Base-by-base conservation (phyloP, 2,797 vertebrate genomes). In the Sebastes cheni region DNA sequence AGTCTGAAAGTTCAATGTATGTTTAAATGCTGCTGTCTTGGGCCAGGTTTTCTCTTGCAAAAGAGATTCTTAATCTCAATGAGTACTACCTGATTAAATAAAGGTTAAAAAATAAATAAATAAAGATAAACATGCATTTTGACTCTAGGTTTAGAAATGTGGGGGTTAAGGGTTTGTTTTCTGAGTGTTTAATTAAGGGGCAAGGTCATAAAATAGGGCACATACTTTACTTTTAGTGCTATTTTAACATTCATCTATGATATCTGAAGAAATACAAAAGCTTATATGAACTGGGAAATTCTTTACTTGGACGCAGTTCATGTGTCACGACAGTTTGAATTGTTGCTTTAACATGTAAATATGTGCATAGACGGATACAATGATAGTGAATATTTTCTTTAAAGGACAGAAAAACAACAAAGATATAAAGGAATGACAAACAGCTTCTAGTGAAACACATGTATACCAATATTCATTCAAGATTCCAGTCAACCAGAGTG, bases 401-500 rank as follows among this genome's bases (percentile, higher is more conserved):
- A 64, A 77, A 42, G 60, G 50, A 84, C 22, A 88, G 73, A 30
- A 74, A 79, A 88, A 73, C 87, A 74, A 87, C 72, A 84, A 34
- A 85, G n/a, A 84, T 72, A 79, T 72, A 71, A 86, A 86, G 87
- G 75, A 89, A 90, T 73, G 79, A 92, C 61, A 68, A 68, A 80
- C 59, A 79, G 79, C 46, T 72, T 92, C 58, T 72, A 91, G 89
- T 83, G 74, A 84, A 91, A 92, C 83, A 83, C 77, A 77, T 30
- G 34, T 83, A 86, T 70, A 86, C 70, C 64, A 76, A 81, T 83
- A 76, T 86, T 90, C 90, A 92, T 88, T 84, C 86, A 89, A 16
- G 75, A 68, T 86, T 91, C 76, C 92, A 92, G 88, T 93, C 93
- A 91, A 86, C 56, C 79, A 83, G 68, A 85, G 79, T 90, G 75